phyloP scores from a whole-genome alignment of 2,888 invertebrate genomes.

The Parnassius glacialis region DNA sequence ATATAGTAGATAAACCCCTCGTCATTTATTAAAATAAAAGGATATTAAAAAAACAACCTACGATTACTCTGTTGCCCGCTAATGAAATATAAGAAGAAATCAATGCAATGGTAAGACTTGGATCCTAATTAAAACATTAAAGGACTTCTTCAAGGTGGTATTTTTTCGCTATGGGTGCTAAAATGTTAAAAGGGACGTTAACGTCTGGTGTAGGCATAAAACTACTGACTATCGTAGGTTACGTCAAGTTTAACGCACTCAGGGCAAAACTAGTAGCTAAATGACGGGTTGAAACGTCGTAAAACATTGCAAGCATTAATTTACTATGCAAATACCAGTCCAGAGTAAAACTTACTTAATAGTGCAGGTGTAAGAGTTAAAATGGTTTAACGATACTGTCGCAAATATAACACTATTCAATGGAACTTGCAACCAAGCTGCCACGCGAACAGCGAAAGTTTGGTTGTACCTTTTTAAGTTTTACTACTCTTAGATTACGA shows the following conservation, averaged over 20 bases:
- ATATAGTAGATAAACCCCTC: too few species aligned
- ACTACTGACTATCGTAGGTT: constrained; percentile 18
- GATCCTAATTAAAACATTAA: too few species aligned
- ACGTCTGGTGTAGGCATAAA: constrained; percentile 2
- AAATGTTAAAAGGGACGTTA: too few species aligned
- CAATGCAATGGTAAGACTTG: too few species aligned
- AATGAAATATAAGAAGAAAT: neutral
- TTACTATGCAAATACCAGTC: constrained; percentile 32
- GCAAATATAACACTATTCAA: constrained; percentile 3
- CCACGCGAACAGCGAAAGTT: constrained; percentile 18
- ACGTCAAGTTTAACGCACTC: constrained; percentile 47
- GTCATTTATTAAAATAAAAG: too few species aligned
- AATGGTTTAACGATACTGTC: constrained; percentile 1
- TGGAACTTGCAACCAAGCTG: constrained; percentile 10
- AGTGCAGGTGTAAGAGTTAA: constrained; percentile 12
- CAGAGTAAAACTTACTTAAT: constrained; percentile 24
- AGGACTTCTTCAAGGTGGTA: too few species aligned
- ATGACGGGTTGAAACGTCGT: constrained; percentile 43
- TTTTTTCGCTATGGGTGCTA: too few species aligned
- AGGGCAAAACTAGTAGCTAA: constrained; percentile 46
- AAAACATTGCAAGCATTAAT: constrained; percentile 44
- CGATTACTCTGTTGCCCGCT: neutral
- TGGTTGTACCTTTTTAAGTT: constrained; percentile 8
- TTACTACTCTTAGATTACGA: neutral
- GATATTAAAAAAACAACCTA: too few species aligned